A percentile compares a stretch with the other conserved stretches of the same genome.
Evolutionary conservation across 2,888 invertebrate genomes (phyloP).

Genomic region (Melanchra persicariae): DNA sequence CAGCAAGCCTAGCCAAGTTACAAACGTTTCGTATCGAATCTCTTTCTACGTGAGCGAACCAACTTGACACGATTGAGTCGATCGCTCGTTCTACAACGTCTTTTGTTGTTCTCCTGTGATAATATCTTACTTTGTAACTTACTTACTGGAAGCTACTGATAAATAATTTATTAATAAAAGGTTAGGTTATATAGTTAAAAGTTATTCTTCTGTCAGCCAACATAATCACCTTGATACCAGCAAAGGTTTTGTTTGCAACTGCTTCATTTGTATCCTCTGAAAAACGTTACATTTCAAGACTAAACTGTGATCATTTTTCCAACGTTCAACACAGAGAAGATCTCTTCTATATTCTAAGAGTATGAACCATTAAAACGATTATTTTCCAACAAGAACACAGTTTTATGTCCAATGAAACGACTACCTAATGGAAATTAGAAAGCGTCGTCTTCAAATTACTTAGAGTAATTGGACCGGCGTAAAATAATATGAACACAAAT

Average conservation of each 20-base stretch:
- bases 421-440: constrained; percentile 62
- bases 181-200: no score
- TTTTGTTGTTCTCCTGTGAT: no score
- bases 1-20: no score
- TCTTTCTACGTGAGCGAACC: no score
- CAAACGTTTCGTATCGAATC: no score
- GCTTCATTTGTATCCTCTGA: neutral
- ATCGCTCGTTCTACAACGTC: no score
- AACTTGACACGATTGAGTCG: no score
- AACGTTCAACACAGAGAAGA: neutral
- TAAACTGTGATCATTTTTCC: constrained; percentile 8
- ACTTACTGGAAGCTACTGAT: no score
- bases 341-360: constrained; percentile 10
- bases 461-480: constrained; percentile 55
- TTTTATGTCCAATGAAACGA: constrained; percentile 57
- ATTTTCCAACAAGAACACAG: constrained; percentile 48
- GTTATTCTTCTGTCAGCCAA: neutral
- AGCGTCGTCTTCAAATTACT: constrained; percentile 61
- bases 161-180: no score
- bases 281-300: neutral
- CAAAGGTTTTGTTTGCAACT: neutral
- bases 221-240: neutral
- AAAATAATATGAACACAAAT: constrained; percentile 61
- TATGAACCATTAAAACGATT: constrained; percentile 46
- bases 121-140: no score